Base-by-base conservation (phyloP, 2,113 vertebrate species). In the Tympanuchus pallidicinctus region DNA sequence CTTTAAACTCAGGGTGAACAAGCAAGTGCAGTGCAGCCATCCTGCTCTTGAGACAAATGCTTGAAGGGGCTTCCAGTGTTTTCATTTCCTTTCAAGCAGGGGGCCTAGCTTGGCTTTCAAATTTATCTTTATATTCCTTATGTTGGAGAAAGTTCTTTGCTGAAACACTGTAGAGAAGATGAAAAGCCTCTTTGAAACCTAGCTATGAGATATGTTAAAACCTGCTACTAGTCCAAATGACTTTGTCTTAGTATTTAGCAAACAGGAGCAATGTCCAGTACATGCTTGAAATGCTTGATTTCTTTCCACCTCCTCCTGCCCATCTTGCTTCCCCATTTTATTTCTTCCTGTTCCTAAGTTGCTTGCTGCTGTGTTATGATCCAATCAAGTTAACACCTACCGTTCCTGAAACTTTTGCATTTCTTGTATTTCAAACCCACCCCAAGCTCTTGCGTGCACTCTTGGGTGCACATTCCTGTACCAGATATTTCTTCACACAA, bases 221-320 rank as follows among this genome's bases (percentile, higher is more conserved):
- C 8, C 24, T 34, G 28, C 22, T 22, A 11, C 19, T 88, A 73
- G 81, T 32, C 24, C 42, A 81, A 73, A 70, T 45, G 42, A 43
- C 30, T 90, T 59, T 5, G 30, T 34, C 21, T 79, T 77, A 22
- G 8, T 43, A 59, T 63, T 78, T 10, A 83, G 34, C 74, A 90
- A 83, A 70, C 11, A 24, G 30, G 8, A 86, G 13, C 10, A 3
- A 32, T 15, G 32, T 59, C 61, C 56, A 59, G 5, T 22, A 36
- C 3, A 12, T 40, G 12, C 47, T 34, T 50, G 25, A 48, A 79
- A 72, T 14, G 45, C n/a, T 66, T 0, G 0, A 30, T 48, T 72
- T 76, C 21, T 76, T 71, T 38, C 45, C 61, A 40, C 61, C 7
- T 16, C 10, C 25, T 32, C 7, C 3, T 17, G 32, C 5, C 7